These are phyloP conservation scores for Phytoseiulus persimilis DNA, from an alignment of 2,888 invertebrate species.

Conservation along the genomic window DNA sequence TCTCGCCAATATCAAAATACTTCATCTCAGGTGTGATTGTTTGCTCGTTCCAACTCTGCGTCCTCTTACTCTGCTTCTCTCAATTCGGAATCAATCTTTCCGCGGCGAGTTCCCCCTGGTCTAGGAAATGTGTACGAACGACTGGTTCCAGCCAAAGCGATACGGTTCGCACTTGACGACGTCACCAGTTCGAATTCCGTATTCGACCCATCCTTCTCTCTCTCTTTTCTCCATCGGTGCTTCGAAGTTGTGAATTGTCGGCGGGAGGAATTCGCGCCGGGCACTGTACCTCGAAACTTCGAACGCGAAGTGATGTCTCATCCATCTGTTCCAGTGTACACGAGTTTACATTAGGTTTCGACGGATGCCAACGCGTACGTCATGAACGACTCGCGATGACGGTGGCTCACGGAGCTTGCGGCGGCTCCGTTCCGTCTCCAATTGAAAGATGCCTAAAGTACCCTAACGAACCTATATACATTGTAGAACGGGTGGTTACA, in stretches of 20 bases:
- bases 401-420: neutral
- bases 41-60: neutral
- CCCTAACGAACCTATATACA: neutral
- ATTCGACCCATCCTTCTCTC: no score
- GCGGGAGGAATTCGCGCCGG: neutral
- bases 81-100: neutral
- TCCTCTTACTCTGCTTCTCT: neutral
- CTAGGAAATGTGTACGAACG: neutral
- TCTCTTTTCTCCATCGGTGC: neutral
- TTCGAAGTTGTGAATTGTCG: neutral
- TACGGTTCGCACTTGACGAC: no score
- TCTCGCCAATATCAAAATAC: neutral
- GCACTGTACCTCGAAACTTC: neutral
- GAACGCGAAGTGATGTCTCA: neutral
- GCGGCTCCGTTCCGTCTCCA: neutral
- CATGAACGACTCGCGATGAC: neutral
- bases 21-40: neutral
- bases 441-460: neutral
- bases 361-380: neutral
- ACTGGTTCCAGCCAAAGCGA: neutral
- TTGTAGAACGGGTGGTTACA: neutral
- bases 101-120: neutral
- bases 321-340: neutral
- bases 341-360: slow-evolving; percentile 5
- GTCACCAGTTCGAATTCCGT: no score